Base-by-base conservation (phyloP, 2,888 invertebrate genomes). In the Siphlonurus alternatus region DNA sequence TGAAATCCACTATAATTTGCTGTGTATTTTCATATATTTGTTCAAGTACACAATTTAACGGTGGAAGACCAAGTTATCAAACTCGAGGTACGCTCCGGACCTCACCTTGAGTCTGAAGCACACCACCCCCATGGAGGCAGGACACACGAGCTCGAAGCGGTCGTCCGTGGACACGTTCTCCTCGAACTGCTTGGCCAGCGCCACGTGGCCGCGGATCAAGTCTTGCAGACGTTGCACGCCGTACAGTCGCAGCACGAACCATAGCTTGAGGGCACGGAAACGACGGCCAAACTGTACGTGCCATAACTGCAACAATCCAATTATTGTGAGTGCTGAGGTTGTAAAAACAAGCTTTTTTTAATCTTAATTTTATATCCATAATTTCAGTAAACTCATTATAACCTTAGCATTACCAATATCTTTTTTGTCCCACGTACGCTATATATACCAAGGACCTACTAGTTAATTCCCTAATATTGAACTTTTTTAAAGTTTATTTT, bases 201-300 rank as follows among this genome's bases (percentile, higher is more conserved):
- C 81, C 63, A 93, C 85, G 68, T 96, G 95, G 71, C 87, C 87
- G 69, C 95, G 82, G 64, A 97, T 94, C 72, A 86, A 84, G 5
- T 85, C 84, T 73, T 95, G 93, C 0, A 98, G 79, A 71, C 93
- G 91, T 73, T 89, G 87, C 0, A 92, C 81, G 0, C 97, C 97
- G 72, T 90, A 95, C 61, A 93, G 77, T 65, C 97, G 81, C 67
- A 97, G 76, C 0, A 96, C 96, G 73, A 97, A 97, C 97, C 97
- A 97, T 20, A 97, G 76, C 74, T 97, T 97, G 24, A 97, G 77
- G 0, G 96, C 85, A 65, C 97, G 83, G 78, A 97, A 97, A 68
- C 96, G 83, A 67, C 97, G 82, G 0, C 97, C 96, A 25, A 97
- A 76, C 2, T 96, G 95, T 68, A 97, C 95, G 79, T 96, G 95